Conservation (phyloP, 2,797 vertebrate genomes). For the Apodemus agrarius region DNA sequence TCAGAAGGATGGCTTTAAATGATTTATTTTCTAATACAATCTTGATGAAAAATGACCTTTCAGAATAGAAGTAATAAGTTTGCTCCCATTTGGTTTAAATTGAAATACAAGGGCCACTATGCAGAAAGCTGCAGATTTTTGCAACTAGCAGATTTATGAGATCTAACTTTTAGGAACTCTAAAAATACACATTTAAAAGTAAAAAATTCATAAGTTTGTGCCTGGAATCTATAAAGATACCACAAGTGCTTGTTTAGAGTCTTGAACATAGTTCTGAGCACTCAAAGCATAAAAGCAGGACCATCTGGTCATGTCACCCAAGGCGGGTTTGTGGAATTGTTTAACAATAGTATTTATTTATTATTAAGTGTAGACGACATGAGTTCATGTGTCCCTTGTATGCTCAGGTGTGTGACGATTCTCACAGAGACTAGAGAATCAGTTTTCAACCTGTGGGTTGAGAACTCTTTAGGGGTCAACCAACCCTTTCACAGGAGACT, state of each 20-base stretch:
- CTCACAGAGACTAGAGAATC: not conserved
- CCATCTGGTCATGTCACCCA: not conserved
- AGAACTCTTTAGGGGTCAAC: not conserved
- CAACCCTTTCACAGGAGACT: not conserved
- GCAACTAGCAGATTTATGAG: constrained; percentile 73
- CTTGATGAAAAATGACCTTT: constrained; percentile 84
- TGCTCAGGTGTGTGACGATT: not conserved
- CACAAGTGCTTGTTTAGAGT: constrained; percentile 51
- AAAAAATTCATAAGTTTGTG: constrained; percentile 68
- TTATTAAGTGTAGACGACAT: not conserved
- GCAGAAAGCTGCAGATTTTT: constrained; percentile 67
- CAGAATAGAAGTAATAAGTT: constrained; percentile 81
- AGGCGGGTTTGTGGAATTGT: not conserved
- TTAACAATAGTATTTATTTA: not conserved
- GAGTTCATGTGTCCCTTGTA: not conserved
- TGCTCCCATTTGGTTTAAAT: constrained; percentile 81
- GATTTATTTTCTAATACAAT: constrained; percentile 83
- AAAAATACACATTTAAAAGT: constrained; percentile 70
- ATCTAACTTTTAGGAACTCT: constrained; percentile 69
- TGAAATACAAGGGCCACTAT: constrained; percentile 77
- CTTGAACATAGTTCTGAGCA: constrained; percentile 42
- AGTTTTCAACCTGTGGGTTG: not conserved
- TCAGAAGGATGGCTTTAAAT: constrained; percentile 81
- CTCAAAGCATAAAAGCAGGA: constrained; percentile 51
- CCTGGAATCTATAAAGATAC: constrained; percentile 57